Base-by-base conservation (phyloP, 2,797 vertebrate species). In the Mormyrus hasselquistii region DNA sequence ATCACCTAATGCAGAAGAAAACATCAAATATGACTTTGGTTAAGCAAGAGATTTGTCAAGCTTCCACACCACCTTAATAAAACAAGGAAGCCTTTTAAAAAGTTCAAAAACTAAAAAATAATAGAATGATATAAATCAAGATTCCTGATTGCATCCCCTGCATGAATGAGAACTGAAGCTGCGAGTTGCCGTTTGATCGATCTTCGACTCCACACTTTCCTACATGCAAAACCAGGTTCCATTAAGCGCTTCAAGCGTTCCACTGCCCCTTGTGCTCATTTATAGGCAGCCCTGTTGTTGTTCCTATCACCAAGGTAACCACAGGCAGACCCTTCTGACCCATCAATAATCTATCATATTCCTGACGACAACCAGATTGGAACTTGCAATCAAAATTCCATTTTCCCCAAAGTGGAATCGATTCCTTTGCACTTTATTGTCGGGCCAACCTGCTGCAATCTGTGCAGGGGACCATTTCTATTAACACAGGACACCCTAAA, bases 351-450 rank as follows among this genome's bases (percentile, higher is more conserved):
- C 55, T 55, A 85, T 62, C 57, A 65, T 55, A 82, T 57, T 62
- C 50, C 19, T 57, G 1, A 89, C 59, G 79, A 41, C 38, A 89
- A 89, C 88, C 38, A 10, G 82, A 85, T 53, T 10, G 69, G 69
- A 85, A 65, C n/a, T 0, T n/a, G 34, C 47, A 2, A 29, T 65
- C 55, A 85, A 44, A 89, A 85, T 38, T 49, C 55, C n/a, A 25
- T 76, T 83, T 57, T 85, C 59, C 62, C 83, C 6, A 25, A 89
- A 79, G 62, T 47, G 88, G 8, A 47, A 44, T 84, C 4, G 25
- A 57, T 38, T 55, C 22, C 38, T 84, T 65, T 6, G 22, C 55
- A 83, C 19, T 85, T 50, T 49, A 50, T 57, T 22, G n/a, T 9
- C 5, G 8, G 9, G 9, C 62, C 55, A 65, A 82, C 53, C 38